Base-by-base conservation (phyloP, 2,888 invertebrate genomes). In the Leptinotarsa peninsularis region DNA sequence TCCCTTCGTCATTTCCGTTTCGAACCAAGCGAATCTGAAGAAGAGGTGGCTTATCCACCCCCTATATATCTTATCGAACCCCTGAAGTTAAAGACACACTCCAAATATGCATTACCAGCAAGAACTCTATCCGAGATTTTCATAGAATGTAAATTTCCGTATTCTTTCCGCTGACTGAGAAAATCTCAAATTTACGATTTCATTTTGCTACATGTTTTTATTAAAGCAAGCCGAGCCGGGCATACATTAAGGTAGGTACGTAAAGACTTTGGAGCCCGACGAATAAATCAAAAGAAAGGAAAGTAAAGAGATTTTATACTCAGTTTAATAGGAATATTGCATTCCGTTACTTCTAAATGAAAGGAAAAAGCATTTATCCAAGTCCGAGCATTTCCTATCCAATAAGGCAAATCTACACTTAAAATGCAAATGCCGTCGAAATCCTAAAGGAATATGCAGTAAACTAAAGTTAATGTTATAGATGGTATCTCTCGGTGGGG, bases 391-490 rank as follows among this genome's bases (percentile, higher is more conserved):
- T 81, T 82, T 79, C 76, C 80, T 77, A 78, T 81, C 78, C 78
- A 74, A 78, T 81, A 78, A 82, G 79, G 77, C 77, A 63, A 78
- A 76, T 75, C 78, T 73, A 69, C 73, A 80, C 82, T 83, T 82
- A 82, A 83, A 83, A 84, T 84, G 83, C 82, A 83, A 83, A 83
- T 84, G 78, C 81, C 77, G 76, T 78, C 78, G 81, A 80, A 82
- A 82, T 83, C 83, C 83, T 81, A 78, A 80, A 82, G 83, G 83
- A 83, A 83, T 83, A 84, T 83, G 83, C 83, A 84, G 84, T 84
- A 83, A 84, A 84, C 83, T 82, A 81, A 82, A 83, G 82, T 84
- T 84, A 84, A 84, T 83, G 83, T 84, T 82, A 84, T 84, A 84
- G 84, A 84, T 84, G 81, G 82, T 84, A 85, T 84, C 84, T 81